Evolutionary conservation across 2,797 vertebrate genomes (phyloP).

Genomic region (Coranthus polyacanthus): DNA sequence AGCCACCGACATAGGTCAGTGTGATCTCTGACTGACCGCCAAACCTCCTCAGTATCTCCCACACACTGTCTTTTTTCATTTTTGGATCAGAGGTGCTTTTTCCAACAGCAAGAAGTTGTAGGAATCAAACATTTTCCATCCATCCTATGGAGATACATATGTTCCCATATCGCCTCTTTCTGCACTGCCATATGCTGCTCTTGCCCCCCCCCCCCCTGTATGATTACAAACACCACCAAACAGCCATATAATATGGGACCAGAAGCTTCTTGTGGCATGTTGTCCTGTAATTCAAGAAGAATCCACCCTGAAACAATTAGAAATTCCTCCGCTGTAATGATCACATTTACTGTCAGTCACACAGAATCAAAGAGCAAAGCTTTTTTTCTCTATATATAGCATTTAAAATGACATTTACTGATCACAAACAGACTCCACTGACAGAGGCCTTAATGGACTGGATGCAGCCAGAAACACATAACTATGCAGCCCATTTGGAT

Average conservation of each 20-base stretch:
- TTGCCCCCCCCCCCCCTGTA: conserved; percentile 19
- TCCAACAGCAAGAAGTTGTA: conserved; percentile 20
- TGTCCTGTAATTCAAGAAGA: conserved; percentile 54
- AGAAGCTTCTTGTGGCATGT: conserved; percentile 33
- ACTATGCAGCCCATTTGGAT: background rate
- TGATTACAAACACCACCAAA: conserved; percentile 33
- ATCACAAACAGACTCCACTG: background rate
- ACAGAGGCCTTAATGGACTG: background rate
- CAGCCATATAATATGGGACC: conserved; percentile 29
- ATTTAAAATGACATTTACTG: conserved; percentile 18
- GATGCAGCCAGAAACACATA: background rate
- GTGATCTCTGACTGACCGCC: background rate
- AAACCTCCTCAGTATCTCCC: conserved; percentile 10
- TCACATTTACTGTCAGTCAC: conserved; percentile 19
- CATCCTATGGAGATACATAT: conserved; percentile 39
- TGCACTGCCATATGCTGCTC: conserved; percentile 54
- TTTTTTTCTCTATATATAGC: conserved; percentile 19
- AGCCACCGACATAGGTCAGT: conserved; percentile 96
- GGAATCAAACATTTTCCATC: conserved; percentile 27
- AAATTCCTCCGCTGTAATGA: conserved; percentile 33
- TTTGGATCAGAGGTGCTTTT: conserved; percentile 32
- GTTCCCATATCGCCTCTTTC: conserved; percentile 42
- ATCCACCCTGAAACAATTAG: conserved; percentile 35
- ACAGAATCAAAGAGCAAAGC: conserved; percentile 35
- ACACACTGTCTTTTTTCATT: conserved; percentile 17